Conservation (phyloP, 2,113 vertebrate species). For the Cottus gobio region DNA sequence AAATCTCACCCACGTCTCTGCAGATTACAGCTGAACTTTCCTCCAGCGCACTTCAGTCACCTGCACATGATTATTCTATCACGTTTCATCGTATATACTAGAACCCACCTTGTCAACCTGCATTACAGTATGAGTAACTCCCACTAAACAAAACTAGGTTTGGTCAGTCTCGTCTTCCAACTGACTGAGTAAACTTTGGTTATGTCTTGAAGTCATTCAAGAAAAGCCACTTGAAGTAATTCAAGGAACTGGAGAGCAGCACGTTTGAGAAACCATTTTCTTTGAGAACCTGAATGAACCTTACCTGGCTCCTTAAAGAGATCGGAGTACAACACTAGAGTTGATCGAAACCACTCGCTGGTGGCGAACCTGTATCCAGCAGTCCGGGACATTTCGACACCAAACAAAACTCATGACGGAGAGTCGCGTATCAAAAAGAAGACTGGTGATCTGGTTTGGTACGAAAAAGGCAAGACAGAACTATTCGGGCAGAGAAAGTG, state of each 20-base stretch:
- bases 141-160: conserved; percentile 42
- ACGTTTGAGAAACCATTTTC: conserved; percentile 51
- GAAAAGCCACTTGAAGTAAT: conserved; percentile 69
- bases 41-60: conserved; percentile 37
- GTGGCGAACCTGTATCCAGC: conserved; percentile 34
- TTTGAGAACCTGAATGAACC: conserved; percentile 61
- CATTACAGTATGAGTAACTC: conserved; percentile 31
- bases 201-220: conserved; percentile 70
- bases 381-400: conserved; percentile 38
- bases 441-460: conserved; percentile 51
- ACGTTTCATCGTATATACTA: conserved; percentile 12
- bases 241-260: conserved; percentile 73
- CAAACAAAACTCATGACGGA: conserved; percentile 21
- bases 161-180: conserved; percentile 67
- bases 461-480: conserved; percentile 54
- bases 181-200: conserved; percentile 77
- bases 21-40: conserved; percentile 16
- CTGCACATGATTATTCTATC: conserved; percentile 7
- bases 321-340: conserved; percentile 38
- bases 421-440: conserved; percentile 48
- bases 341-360: conserved; percentile 39
- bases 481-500: conserved; percentile 51
- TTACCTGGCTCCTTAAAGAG: conserved; percentile 55
- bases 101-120: conserved; percentile 24
- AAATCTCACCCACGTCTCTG: conserved; percentile 27